Evolutionary conservation across 2,797 vertebrate species (phyloP), one percentile per base, ranked within the genome.

Genomic region (Columba guinea): DNA sequence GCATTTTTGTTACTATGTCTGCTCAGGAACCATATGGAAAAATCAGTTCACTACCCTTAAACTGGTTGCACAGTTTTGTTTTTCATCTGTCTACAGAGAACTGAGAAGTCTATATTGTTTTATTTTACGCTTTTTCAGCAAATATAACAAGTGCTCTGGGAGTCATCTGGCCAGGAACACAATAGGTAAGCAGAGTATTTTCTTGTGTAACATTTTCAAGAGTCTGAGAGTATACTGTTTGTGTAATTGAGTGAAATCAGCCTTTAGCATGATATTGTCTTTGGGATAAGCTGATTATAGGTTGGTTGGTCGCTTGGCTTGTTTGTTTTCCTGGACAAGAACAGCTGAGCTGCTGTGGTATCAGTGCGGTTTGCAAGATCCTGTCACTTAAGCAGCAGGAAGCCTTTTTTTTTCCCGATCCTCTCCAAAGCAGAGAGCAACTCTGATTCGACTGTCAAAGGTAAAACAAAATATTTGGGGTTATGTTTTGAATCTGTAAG

Each of bases 21-120:
- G 70, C 27, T 70, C 71, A 62, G 64, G 41, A 96, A 62, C 78
- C 91, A 87, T 94, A 96, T 95, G 95, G 96, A 94, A 96, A 96
- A 96, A 76, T 93, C 77, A 74, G 56, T 93, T 85, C 70, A 67
- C 23, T 81, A 64, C 81, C 70, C 67, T 70, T 96, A 68, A 94
- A 94, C 62, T 91, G 88, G 70, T 89, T 84, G 87, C 46, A 44
- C 23, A 52, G 82, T 91, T 94, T 91, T 78, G 70, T 32, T 96
- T 97, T 97, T 90, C 86, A 93, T 94, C 78, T 87, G 75, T 55
- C 93, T 89, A 71, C 75, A 80, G 96, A 95, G 93, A 87, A 84
- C 84, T 95, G 88, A 90, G 64, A 95, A 90, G 49, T 44, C 60
- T 60, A 6, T 35, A 34, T 35, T 65, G 39, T 32, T 86, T 93